Evolutionary conservation across 2,888 invertebrate species (phyloP), one percentile per base, ranked within the genome.

Genomic region (Poecilus cupreus): DNA sequence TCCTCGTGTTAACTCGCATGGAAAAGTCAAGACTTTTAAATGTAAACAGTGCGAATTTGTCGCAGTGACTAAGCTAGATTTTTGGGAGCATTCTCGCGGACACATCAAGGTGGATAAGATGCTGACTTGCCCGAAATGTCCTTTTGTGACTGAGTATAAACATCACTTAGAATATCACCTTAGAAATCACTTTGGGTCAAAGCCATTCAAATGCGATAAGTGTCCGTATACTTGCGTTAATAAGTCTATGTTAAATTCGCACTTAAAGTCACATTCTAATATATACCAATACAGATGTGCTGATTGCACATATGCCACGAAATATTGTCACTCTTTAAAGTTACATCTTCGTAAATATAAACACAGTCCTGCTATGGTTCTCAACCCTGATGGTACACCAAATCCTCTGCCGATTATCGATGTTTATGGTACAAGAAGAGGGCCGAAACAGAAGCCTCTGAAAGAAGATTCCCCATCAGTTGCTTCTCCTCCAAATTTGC

Each of bases 191-290:
- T 93, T 94, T 85, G 97, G 98, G 46, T 95, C 96, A 0, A 99
- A 99, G 88, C 99, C 99, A 0, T 98, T 96, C 91, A 96, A 96
- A 88, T 99, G 98, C 89, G 92, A 92, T 83, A 94, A 96, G 87
- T 99, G 98, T 88, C 91, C 92, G 16, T 97, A 97, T 87, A 93
- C 94, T 0, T 98, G 98, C 88, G 98, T 98, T n/a, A 98, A 98
- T 90, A 98, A 98, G 88, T 98, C 98, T 0, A 99, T 99, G 99
- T 91, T 99, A 79, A 99, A 98, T 89, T 98, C 98, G 0, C 99
- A 99, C 88, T 93, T 98, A 87, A 99, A 99, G 88, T 97, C 97
- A 0, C 99, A 99, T 89, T 96, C 96, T 0, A 95, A 94, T 84
- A 91, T 98, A 0, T 98, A 98, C 87, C 97, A 97, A 87, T 98